Percentiles rank a stretch among this genome's conserved stretches.
These are phyloP conservation scores for Gnathonemus echidnorhynchus DNA, from an alignment of 2,113 vertebrate species.

Conservation along the genomic window DNA sequence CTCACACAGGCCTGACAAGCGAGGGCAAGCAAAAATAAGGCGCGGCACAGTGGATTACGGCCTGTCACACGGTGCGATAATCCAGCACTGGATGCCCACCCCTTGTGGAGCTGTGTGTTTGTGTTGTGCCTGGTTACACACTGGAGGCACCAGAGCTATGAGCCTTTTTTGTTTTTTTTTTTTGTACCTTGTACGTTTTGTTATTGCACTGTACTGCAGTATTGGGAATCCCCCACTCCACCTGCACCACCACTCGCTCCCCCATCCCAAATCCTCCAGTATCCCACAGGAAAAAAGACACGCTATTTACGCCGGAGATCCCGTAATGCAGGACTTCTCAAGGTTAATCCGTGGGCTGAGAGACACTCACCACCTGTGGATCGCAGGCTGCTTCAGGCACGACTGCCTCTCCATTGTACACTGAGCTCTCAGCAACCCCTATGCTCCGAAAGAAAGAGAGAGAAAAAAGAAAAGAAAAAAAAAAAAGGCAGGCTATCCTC, in stretches of 20 bases:
- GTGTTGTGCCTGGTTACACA: background rate
- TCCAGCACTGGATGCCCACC: background rate
- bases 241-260: background rate
- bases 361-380: background rate
- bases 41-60: background rate
- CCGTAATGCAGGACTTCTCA: slow-evolving; percentile 1
- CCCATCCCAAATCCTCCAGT: background rate
- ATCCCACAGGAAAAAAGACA: background rate
- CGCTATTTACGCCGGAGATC: background rate
- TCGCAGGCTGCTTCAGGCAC: background rate
- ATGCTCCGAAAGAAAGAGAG: background rate
- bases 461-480: background rate
- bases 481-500: background rate
- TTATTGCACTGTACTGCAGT: background rate
- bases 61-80: background rate
- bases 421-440: background rate
- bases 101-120: background rate
- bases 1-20: background rate
- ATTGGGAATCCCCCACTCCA: background rate
- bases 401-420: background rate
- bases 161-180: background rate
- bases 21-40: background rate
- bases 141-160: background rate
- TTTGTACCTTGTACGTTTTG: background rate
- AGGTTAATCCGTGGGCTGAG: slow-evolving; percentile 4